Conservation (phyloP, 1,140 invertebrate species). For the Penaeus indicus region DNA sequence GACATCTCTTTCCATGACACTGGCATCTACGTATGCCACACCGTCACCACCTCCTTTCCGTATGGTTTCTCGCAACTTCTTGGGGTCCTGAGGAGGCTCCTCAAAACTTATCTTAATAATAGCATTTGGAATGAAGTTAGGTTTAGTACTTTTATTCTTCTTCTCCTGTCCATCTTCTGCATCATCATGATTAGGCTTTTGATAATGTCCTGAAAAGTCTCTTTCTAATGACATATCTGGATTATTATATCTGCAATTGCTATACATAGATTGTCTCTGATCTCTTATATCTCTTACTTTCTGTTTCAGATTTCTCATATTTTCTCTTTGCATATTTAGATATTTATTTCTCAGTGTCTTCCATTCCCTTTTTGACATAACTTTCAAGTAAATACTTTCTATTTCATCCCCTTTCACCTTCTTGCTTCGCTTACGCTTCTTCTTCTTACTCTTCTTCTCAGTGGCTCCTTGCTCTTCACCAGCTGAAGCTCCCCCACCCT, state of each 20-base stretch:
- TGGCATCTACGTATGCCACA: constrained; percentile 53
- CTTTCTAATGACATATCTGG: neutral
- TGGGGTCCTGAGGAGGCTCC: constrained; percentile 55
- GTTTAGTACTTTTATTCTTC: constrained; percentile 24
- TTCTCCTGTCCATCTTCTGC: neutral
- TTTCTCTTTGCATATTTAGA: constrained; percentile 51
- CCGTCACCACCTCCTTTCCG: constrained; percentile 33
- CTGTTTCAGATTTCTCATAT: constrained; percentile 55
- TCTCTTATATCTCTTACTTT: constrained; percentile 8
- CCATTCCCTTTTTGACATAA: constrained; percentile 61
- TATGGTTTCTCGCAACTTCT: constrained; percentile 45
- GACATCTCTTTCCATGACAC: constrained; percentile 52
- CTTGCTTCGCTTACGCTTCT: constrained; percentile 56
- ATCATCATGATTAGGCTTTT: neutral
- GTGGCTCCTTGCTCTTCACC: neutral
- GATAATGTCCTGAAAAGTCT: neutral
- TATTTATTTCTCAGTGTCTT: constrained; percentile 58
- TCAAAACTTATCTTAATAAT: constrained; percentile 58
- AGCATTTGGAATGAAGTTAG: constrained; percentile 47
- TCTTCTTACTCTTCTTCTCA: constrained; percentile 42
- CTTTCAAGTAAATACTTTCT: constrained; percentile 57
- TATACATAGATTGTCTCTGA: neutral
- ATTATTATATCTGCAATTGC: neutral
- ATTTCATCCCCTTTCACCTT: constrained; percentile 50
- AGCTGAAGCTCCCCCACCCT: neutral